A percentile compares a stretch with the other conserved stretches of the same genome.
These are phyloP conservation scores for Diadumene lineata DNA, from an alignment of 92 coral and sea anemone genomes.

Conservation along the genomic window DNA sequence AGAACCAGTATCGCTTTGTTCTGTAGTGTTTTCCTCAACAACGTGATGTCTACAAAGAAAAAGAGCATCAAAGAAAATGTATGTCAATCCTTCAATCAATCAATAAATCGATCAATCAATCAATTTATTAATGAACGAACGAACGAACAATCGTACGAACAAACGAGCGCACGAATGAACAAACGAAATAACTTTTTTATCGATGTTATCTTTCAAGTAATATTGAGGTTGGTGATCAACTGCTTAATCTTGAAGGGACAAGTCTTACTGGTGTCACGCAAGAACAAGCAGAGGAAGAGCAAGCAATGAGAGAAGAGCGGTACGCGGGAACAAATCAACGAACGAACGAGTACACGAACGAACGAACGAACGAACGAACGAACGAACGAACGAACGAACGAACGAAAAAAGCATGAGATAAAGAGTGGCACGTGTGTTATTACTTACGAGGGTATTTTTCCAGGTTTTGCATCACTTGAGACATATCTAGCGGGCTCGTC, in stretches of 20 bases:
- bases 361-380: background rate
- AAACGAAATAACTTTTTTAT: background rate
- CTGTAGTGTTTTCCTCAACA: background rate
- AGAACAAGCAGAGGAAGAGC: background rate
- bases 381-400: background rate
- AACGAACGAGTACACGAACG: background rate
- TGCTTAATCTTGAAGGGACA: too few species aligned
- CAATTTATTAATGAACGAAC: background rate
- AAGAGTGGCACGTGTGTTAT: background rate
- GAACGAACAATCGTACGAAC: background rate
- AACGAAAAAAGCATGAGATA: background rate
- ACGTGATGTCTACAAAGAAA: background rate
- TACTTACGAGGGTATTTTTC: slow-evolving; percentile 32
- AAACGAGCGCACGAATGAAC: background rate
- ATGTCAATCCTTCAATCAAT: too few species aligned
- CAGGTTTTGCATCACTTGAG: slow-evolving; percentile 30
- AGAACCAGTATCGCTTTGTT: background rate
- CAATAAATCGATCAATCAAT: background rate
- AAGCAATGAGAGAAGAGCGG: background rate
- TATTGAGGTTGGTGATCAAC: too few species aligned
- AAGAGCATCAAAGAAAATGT: too few species aligned
- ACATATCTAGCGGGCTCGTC: slow-evolving; percentile 29
- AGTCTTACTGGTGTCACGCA: too few species aligned
- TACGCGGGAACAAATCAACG: background rate
- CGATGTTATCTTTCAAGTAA: too few species aligned